Evolutionary conservation across 2,888 invertebrate genomes (phyloP).

Genomic region (Pristionchus mayeri): DNA sequence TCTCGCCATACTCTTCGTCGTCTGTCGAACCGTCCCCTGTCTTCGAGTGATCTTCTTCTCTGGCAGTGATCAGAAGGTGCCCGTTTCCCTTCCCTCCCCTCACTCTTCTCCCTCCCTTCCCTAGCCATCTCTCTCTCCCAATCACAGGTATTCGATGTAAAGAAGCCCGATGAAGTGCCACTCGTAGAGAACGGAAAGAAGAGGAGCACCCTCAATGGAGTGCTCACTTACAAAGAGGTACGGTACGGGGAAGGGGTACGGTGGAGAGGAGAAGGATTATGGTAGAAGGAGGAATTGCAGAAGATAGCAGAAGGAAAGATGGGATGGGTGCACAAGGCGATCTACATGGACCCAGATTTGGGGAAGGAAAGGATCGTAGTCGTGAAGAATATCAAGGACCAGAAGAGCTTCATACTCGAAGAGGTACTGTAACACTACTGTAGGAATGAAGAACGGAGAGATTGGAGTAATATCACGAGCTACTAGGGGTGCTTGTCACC

Average conservation of each 20-base stretch:
- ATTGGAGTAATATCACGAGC: no score
- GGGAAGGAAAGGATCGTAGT: not conserved
- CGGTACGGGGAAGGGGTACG: not conserved
- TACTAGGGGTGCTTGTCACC: no score
- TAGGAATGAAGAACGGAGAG: no score
- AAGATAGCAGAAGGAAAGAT: not conserved
- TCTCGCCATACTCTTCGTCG: not conserved
- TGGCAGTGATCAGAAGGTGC: no score
- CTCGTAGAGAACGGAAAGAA: conserved; percentile 21
- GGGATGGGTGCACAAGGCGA: not conserved
- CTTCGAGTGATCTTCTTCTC: no score
- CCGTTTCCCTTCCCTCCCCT: no score
- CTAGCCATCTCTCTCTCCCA: not conserved
- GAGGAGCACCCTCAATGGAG: not conserved
- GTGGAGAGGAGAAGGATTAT: not conserved
- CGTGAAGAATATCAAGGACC: not conserved
- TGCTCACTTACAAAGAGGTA: not conserved
- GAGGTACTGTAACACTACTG: not conserved
- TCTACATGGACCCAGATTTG: not conserved
- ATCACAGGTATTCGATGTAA: not conserved
- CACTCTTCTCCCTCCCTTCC: no score
- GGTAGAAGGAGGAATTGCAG: not conserved
- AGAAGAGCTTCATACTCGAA: conserved; percentile 15
- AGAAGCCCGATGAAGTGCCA: not conserved
- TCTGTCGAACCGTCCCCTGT: no score